Base-by-base conservation (phyloP, 2,888 invertebrate species). In the Platynereis dumerilii region DNA sequence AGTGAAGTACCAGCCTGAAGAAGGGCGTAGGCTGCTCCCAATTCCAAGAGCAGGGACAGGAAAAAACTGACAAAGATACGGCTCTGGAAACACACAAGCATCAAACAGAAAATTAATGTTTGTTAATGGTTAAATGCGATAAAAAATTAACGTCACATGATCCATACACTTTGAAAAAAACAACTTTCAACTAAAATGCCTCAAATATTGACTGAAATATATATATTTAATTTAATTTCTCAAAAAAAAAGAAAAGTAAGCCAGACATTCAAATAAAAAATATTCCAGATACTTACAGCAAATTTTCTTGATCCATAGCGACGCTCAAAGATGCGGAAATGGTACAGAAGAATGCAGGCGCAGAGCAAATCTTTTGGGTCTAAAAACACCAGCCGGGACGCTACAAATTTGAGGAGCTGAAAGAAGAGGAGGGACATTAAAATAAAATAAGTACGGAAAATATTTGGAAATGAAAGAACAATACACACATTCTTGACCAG, bases 281-380 rank as follows among this genome's bases (percentile, higher is more conserved):
- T 56, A 10, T 28, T 12, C 27, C 56, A 10, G 56, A 24, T 58
- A 77, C 82, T 76, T 73, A 84, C 84, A 42, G 84, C 80, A 78
- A 86, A 87, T 75, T 86, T 87, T 66, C 82, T 81, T 24, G 87
- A 86, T 17, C 87, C 87, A 81, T 85, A 86, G 67, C 87, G 75
- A 68, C 87, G 77, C 75, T 87, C 87, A 82, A 87, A 87, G 66
- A 87, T 82, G 69, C 87, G 80, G 73, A 87, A 86, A 72, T 86
- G 86, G 76, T 87, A 87, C 58, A 87, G 80, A 26, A 87, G 81
- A 39, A 87, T 75, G 24, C 84, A 84, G 42, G 86, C 86, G 71
- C 86, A 85, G 28, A 87, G 77, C 42, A 87, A 72, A 74, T 87
- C 87, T 75, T 87, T 87, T 1, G 86, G 80, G 69, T 87, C 86